Evolutionary conservation across 2,113 vertebrate species (phyloP), one percentile per base, ranked within the genome.

Genomic region (Siphamia tubifer): DNA sequence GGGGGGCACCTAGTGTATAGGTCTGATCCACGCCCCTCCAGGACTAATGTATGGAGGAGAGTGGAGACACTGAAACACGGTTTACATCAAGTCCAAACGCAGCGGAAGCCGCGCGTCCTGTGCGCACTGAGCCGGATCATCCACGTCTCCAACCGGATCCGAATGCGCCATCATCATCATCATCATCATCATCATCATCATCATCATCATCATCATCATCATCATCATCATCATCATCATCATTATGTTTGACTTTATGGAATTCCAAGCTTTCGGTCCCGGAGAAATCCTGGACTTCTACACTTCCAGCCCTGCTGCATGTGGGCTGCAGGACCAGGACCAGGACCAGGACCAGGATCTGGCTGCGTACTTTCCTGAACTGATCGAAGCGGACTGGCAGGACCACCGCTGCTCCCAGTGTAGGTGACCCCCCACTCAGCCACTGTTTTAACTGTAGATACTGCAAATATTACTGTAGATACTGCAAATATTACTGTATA

Each of bases 171-270:
- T 89, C 93, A 98, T n/a, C n/a, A n/a, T n/a, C n/a, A n/a, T n/a
- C n/a, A n/a, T n/a, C n/a, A n/a, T n/a, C n/a, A n/a, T n/a, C n/a
- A n/a, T n/a, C n/a, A n/a, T n/a, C n/a, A n/a, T n/a, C n/a, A n/a
- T n/a, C n/a, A n/a, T n/a, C n/a, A n/a, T n/a, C n/a, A n/a, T n/a
- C n/a, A n/a, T n/a, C n/a, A n/a, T n/a, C n/a, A n/a, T n/a, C n/a
- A n/a, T n/a, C n/a, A n/a, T n/a, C n/a, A n/a, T n/a, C n/a, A n/a
- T n/a, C n/a, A n/a, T n/a, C n/a, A n/a, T n/a, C n/a, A n/a, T n/a
- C n/a, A n/a, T n/a, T n/a, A n/a, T 98, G 96, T 97, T 97, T 90
- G 96, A 98, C 92, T 97, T 93, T 88, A 92, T 97, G 95, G 96
- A 98, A 89, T 94, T 97, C 68, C 93, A 95, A 83, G 92, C 93